These are phyloP conservation scores for Sardinella longiceps DNA, from an alignment of 2,797 vertebrate genomes.

Conservation along the genomic window DNA sequence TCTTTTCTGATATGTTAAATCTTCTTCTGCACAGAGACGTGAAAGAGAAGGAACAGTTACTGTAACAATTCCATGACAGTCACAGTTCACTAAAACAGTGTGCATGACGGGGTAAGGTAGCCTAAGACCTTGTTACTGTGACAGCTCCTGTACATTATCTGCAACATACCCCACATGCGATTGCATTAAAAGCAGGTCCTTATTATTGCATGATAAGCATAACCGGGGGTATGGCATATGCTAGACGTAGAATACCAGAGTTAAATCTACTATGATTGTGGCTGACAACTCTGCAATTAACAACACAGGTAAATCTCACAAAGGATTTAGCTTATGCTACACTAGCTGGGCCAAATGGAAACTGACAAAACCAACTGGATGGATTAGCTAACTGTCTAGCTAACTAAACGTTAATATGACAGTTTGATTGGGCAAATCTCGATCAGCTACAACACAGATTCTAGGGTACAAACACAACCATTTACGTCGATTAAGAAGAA, in stretches of 20 bases:
- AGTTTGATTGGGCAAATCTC: background rate
- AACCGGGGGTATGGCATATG: background rate
- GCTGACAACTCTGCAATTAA: background rate
- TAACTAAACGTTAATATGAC: background rate
- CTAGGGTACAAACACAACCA: background rate
- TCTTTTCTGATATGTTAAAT: background rate
- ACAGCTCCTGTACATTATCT: no score
- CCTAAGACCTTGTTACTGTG: no score
- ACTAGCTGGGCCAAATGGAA: no score
- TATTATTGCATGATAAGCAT: background rate
- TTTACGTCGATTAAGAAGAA: background rate
- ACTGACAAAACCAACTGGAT: background rate
- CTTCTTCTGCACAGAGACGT: background rate
- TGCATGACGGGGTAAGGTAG: no score
- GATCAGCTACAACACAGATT: no score
- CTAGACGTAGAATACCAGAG: background rate
- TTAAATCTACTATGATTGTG: background rate
- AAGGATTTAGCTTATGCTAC: background rate
- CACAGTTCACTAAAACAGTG: background rate
- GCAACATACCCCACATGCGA: no score
- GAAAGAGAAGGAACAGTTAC: background rate
- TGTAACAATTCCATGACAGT: background rate
- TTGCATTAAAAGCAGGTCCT: no score
- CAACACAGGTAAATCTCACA: background rate
- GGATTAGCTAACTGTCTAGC: background rate